Evolutionary conservation across 1,140 invertebrate genomes (phyloP), one percentile per base, ranked within the genome.

Genomic region (Atopsyche davidsoni): DNA sequence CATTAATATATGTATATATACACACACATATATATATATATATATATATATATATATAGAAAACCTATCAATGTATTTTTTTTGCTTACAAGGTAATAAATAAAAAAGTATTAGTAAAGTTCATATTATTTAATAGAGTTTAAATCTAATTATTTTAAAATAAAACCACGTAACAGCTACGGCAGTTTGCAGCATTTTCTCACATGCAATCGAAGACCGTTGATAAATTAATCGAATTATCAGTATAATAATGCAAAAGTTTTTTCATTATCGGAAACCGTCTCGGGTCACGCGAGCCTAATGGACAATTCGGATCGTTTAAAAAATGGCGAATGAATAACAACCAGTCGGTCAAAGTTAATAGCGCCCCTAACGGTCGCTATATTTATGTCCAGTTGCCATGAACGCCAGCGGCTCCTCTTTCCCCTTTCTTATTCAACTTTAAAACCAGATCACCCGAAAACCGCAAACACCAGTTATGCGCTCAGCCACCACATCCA

Each of bases 311-410:
- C 2, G 34, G 22, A 53, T 49, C 39, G 40, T 55, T 50, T 51
- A 50, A 45, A 55, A 48, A 55, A 41, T 23, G 25, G n/a, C 46
- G 23, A 21, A 55, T 55, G 44, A 48, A 50, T 55, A 46, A 40
- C 38, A 14, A 13, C 6, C 40, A 23, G 19, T 24, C 32, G 38
- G 34, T 41, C 45, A 46, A 40, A 52, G 45, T 35, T 52, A 57
- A 57, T 57, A 41, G 41, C 40, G 46, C 28, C 41, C 52, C 39
- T 57, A 57, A 57, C 55, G 55, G 50, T 38, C 49, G 16, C 23
- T 16, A 28, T 49, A 52, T 49, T 52, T 57, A 57, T 57, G 55
- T 57, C 35, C 41, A 45, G 39, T 52, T 49, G 41, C 49, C 55
- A 57, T 57, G 55, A 45, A 41, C 18, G 28, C 31, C 22, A 18